Evolutionary conservation across 2,113 vertebrate species (phyloP), one percentile per base, ranked within the genome.

Genomic region (Notiomystis cincta): DNA sequence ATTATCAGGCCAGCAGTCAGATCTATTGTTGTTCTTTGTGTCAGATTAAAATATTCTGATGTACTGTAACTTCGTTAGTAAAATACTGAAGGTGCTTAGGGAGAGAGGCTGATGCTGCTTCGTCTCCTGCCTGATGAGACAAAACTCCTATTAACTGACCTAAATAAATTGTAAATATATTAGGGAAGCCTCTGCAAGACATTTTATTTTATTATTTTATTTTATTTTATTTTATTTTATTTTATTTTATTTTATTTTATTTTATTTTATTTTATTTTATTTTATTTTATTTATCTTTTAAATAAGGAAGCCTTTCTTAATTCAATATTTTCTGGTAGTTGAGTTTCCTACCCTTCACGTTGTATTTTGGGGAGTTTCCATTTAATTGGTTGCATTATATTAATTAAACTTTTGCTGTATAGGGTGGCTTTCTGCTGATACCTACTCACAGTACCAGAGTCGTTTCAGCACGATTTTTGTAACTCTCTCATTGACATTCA

Each of bases 31-130:
- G 97, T 98, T 98, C 97, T 98, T 98, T 95, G 91, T 96, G 95
- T 96, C 93, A 98, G 98, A 98, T 98, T 98, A 98, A 98, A 98
- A 98, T 98, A 98, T 98, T 98, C 96, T 70, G 71, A 94, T 97
- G 96, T 95, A 91, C 96, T 91, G 76, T 97, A 98, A 98, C 97
- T 98, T 98, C 18, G 96, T 98, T 98, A 98, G 96, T 89, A 94
- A 97, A 97, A 97, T 94, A 94, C 82, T 82, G 83, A 94, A 95
- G 91, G 92, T 96, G 94, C 97, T 97, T 97, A 90, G 69, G 92
- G 90, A 95, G 93, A 94, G 95, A 91, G 76, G 57, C 84, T 44
- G 23, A 69, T 82, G 61, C 85, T 64, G 71, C 89, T 94, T 95
- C 48, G 1, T 96, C 93, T 93, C 73, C 45, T 85, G 79, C 94